Evolutionary conservation across 2,113 vertebrate genomes (phyloP).

Genomic region (Aptenodytes patagonicus): DNA sequence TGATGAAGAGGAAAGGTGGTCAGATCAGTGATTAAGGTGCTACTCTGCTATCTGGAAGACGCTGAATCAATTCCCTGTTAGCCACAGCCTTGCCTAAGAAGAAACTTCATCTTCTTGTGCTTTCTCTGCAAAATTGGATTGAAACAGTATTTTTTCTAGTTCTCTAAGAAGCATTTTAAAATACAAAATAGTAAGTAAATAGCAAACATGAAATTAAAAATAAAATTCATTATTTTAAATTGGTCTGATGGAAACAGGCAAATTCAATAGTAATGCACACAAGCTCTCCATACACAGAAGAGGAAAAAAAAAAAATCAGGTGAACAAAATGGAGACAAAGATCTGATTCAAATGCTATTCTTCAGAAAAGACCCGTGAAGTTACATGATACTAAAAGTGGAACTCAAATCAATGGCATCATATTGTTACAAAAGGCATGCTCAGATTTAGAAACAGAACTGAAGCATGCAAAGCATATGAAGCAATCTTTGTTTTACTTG

Average conservation of each 20-base stretch:
- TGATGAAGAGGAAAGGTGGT: background rate
- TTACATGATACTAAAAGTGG: background rate
- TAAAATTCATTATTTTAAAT: background rate
- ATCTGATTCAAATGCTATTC: background rate
- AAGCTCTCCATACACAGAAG: background rate
- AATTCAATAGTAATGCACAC: background rate
- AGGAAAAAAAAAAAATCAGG: background rate
- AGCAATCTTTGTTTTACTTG: background rate
- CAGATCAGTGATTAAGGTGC: background rate
- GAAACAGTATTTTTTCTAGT: background rate
- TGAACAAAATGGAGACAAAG: background rate
- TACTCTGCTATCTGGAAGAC: background rate
- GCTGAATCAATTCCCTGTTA: background rate
- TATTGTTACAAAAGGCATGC: background rate
- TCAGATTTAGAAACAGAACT: background rate
- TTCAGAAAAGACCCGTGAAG: background rate
- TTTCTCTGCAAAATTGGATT: background rate
- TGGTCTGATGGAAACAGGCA: background rate
- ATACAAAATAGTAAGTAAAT: background rate
- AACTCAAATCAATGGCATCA: background rate
- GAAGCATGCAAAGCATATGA: background rate
- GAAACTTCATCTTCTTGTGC: background rate
- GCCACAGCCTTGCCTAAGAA: background rate
- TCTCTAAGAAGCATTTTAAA: background rate
- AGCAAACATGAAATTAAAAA: background rate